These are phyloP conservation scores for Perdita meconis DNA, from an alignment of 2,888 invertebrate species.

Conservation along the genomic window DNA sequence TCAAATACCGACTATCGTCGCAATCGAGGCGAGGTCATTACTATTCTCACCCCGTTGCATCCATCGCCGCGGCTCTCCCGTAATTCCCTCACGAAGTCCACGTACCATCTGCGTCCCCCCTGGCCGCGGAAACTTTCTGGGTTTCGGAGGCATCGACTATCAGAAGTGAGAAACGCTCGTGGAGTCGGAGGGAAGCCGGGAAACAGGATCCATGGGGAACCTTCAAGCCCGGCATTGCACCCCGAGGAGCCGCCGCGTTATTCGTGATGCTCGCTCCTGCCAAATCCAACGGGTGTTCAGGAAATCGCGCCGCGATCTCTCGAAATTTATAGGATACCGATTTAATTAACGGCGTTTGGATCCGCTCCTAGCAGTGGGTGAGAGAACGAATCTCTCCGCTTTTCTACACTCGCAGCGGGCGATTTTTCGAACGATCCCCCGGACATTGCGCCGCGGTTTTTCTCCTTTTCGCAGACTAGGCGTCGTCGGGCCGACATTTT, in stretches of 20 bases:
- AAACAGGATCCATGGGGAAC: conserved; percentile 72
- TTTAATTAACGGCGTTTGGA: too few relatives aligned
- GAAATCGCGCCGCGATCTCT: too few relatives aligned
- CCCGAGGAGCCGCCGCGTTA: conserved; percentile 52
- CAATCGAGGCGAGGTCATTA: conserved; percentile 32
- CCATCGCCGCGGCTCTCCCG: conserved; percentile 35
- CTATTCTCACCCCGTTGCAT: conserved; percentile 39
- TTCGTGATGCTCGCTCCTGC: not conserved
- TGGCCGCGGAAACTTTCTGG: conserved; percentile 31
- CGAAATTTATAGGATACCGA: too few relatives aligned
- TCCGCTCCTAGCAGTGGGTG: too few relatives aligned
- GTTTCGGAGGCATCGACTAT: conserved; percentile 42
- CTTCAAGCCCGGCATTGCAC: conserved; percentile 59
- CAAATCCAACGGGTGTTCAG: conserved; percentile 34
- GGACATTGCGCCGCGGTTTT: conserved; percentile 24
- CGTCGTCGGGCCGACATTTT: conserved; percentile 36
- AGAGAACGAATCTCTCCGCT: too few relatives aligned
- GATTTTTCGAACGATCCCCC: not conserved
- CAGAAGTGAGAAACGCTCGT: conserved; percentile 45
- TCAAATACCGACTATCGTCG: conserved; percentile 7
- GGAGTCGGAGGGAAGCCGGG: conserved; percentile 44
- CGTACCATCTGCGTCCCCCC: conserved; percentile 25
- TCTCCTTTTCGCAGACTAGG: not conserved
- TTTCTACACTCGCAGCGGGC: not conserved
- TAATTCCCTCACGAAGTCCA: conserved; percentile 44